Conservation (phyloP, 1,140 invertebrate species). For the Subanguina moxae region DNA sequence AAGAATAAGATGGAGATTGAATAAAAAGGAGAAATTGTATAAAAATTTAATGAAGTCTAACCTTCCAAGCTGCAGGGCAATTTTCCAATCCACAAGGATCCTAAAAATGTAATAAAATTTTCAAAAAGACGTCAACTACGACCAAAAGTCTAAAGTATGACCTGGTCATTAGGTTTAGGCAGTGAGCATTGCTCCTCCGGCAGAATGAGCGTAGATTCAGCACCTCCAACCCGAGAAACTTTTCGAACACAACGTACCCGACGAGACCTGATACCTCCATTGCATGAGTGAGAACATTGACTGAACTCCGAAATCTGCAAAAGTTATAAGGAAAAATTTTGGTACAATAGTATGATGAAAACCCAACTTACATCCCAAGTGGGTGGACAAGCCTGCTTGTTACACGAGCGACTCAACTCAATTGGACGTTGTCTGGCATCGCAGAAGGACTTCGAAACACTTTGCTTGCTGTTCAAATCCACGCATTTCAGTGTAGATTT, state of each 20-base stretch:
- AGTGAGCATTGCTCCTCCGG: constrained; percentile 83
- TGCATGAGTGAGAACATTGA: constrained; percentile 81
- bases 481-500: constrained; percentile 87
- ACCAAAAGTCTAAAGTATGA: constrained; percentile 53
- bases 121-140: constrained; percentile 59
- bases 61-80: constrained; percentile 5
- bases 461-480: constrained; percentile 75
- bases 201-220: constrained; percentile 74
- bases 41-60: too few species aligned
- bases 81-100: constrained; percentile 9
- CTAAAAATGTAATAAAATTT: background rate
- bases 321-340: constrained; percentile 13
- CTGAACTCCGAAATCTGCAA: constrained; percentile 60
- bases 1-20: background rate
- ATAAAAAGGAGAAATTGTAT: background rate
- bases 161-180: constrained; percentile 75
- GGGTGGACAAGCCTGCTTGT: constrained; percentile 77
- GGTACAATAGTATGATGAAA: too few species aligned
- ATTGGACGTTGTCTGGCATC: constrained; percentile 74
- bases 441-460: constrained; percentile 78
- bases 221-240: constrained; percentile 77
- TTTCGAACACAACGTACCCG: constrained; percentile 81
- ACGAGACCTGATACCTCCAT: constrained; percentile 80
- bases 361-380: constrained; percentile 46
- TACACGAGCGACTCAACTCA: constrained; percentile 81